These are phyloP conservation scores for Tachina fera DNA, from an alignment of 2,888 invertebrate species.

Conservation along the genomic window DNA sequence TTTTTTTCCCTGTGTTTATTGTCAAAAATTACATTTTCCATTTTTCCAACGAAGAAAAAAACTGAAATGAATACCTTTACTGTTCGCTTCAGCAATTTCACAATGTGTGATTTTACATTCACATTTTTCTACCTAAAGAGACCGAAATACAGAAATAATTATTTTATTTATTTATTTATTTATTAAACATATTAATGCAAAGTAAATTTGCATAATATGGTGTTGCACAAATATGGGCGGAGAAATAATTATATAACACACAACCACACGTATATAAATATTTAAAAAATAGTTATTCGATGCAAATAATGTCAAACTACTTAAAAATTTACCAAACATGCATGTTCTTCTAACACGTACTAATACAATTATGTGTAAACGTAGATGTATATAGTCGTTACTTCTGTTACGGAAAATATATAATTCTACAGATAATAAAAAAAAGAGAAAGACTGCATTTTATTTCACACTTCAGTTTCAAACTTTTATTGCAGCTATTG, in stretches of 20 bases:
- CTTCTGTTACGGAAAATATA: slow-evolving; percentile 38
- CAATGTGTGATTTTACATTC: slow-evolving; percentile 62
- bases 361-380: slow-evolving; percentile 10
- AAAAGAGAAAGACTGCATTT: slow-evolving; percentile 9
- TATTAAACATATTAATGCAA: too few relatives aligned
- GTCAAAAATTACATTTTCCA: too few relatives aligned
- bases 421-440: slow-evolving; percentile 45
- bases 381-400: slow-evolving; percentile 3
- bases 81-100: slow-evolving; percentile 62
- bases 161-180: too few relatives aligned
- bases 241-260: not conserved
- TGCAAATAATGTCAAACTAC: slow-evolving; percentile 65
- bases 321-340: slow-evolving; percentile 56
- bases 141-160: too few relatives aligned
- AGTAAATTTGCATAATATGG: too few relatives aligned
- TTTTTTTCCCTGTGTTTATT: too few relatives aligned
- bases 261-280: not conserved
- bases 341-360: not conserved
- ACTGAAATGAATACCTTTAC: too few relatives aligned
- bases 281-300: slow-evolving; percentile 61
- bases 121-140: slow-evolving; percentile 24
- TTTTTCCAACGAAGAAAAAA: too few relatives aligned
- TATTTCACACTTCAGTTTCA: slow-evolving; percentile 12
- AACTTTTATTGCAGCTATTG: slow-evolving; percentile 17
- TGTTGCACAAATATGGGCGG: too few relatives aligned